These are phyloP conservation scores for Phengaris alcon DNA, from an alignment of 2,888 invertebrate genomes.

Conservation along the genomic window DNA sequence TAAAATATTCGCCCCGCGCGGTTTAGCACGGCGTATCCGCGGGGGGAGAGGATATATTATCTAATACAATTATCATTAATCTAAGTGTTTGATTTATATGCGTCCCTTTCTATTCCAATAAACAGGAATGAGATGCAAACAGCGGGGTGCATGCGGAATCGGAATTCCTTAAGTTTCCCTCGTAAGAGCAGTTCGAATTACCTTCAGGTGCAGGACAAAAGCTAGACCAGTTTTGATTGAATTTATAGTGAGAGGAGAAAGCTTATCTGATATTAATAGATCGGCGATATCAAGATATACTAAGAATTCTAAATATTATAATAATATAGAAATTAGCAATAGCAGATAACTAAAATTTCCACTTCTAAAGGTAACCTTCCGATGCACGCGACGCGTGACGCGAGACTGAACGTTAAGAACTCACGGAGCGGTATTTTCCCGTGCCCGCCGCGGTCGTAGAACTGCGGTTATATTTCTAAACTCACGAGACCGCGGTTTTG, in stretches of 20 bases:
- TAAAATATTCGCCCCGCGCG: too few species aligned
- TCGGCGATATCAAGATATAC: constrained; percentile 4
- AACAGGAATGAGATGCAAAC: background rate
- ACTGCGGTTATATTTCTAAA: too few species aligned
- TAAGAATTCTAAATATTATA: background rate
- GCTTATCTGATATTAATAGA: constrained; percentile 17
- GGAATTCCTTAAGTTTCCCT: constrained; percentile 21
- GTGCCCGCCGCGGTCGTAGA: too few species aligned
- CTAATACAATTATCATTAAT: background rate
- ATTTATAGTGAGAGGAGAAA: constrained; percentile 20
- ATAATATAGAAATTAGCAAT: background rate
- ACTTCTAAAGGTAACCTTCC: too few species aligned
- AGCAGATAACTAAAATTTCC: too few species aligned
- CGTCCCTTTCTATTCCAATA: constrained; percentile 24
- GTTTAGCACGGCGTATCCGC: too few species aligned
- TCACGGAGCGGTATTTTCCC: too few species aligned
- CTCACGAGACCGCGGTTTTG: too few species aligned
- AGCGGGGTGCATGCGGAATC: constrained; percentile 17
- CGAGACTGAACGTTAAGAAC: too few species aligned
- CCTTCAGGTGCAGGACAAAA: constrained; percentile 19
- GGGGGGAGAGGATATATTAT: background rate
- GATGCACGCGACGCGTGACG: too few species aligned
- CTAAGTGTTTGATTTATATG: background rate
- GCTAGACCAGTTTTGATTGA: constrained; percentile 23
- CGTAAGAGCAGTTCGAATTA: constrained; percentile 1